Conservation (phyloP, 2,113 vertebrate species). For the Thomomys bottae region DNA sequence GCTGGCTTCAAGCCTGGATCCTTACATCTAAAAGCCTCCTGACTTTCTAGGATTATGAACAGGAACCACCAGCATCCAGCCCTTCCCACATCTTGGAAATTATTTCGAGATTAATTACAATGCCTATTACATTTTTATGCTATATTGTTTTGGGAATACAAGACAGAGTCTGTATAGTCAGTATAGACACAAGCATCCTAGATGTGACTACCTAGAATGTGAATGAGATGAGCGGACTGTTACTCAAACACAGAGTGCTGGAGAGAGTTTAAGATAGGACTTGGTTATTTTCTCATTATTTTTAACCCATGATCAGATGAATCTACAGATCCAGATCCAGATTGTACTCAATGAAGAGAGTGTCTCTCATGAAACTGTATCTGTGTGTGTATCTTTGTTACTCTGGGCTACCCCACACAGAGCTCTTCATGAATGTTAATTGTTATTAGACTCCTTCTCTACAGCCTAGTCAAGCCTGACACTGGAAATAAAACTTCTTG, state of each 20-base stretch:
- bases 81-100: not conserved
- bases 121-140: not conserved
- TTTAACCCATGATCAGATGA: not conserved
- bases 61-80: too few relatives aligned
- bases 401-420: slow-evolving; percentile 71
- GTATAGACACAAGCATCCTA: not conserved
- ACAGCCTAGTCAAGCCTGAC: not conserved
- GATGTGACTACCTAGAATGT: not conserved
- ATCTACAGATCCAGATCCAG: not conserved
- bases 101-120: not conserved
- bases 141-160: not conserved
- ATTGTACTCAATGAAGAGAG: slow-evolving; percentile 85
- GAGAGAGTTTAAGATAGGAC: not conserved
- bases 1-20: too few relatives aligned
- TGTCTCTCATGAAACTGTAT: slow-evolving; percentile 74
- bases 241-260: not conserved
- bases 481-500: slow-evolving; percentile 45
- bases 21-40: too few relatives aligned
- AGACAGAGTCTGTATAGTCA: not conserved
- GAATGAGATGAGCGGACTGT: too few relatives aligned
- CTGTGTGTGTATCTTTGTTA: too few relatives aligned
- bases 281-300: not conserved
- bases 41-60: too few relatives aligned
- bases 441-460: slow-evolving; percentile 66
- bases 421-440: slow-evolving; percentile 82